Evolutionary conservation across 2,797 vertebrate genomes (phyloP).

Genomic region (Peromyscus melanophrys): DNA sequence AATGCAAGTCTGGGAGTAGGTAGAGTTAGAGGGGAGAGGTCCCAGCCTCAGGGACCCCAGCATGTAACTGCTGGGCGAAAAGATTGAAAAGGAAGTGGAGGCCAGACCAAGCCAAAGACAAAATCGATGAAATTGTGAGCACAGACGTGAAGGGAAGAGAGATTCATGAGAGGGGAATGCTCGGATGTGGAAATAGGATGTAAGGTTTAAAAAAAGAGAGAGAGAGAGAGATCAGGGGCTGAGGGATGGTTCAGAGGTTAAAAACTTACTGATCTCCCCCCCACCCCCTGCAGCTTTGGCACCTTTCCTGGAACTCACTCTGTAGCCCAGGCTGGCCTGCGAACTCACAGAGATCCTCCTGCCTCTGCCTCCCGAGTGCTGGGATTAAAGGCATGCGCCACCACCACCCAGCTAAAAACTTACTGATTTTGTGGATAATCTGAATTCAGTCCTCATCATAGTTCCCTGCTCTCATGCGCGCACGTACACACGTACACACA

Average conservation of each 20-base stretch:
- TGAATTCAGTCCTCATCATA: neutral
- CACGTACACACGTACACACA: too few relatives aligned
- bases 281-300: too few relatives aligned
- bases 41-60: neutral
- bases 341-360: too few relatives aligned
- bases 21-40: neutral
- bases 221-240: neutral
- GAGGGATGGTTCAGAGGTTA: neutral
- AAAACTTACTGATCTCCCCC: neutral
- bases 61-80: neutral
- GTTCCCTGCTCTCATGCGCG: neutral
- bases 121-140: neutral
- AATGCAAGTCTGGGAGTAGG: neutral
- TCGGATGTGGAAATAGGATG: conserved; percentile 3
- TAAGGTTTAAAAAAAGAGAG: neutral
- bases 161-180: neutral
- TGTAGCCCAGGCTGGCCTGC: too few relatives aligned
- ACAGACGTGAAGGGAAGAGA: neutral
- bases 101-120: neutral
- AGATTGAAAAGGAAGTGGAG: neutral
- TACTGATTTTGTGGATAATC: neutral
- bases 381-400: too few relatives aligned
- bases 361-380: too few relatives aligned
- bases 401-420: neutral
- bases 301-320: too few relatives aligned